Percentiles rank a stretch among this genome's conserved stretches.
Conservation (phyloP, 1,140 invertebrate genomes). For the Agraylea sexmaculata region DNA sequence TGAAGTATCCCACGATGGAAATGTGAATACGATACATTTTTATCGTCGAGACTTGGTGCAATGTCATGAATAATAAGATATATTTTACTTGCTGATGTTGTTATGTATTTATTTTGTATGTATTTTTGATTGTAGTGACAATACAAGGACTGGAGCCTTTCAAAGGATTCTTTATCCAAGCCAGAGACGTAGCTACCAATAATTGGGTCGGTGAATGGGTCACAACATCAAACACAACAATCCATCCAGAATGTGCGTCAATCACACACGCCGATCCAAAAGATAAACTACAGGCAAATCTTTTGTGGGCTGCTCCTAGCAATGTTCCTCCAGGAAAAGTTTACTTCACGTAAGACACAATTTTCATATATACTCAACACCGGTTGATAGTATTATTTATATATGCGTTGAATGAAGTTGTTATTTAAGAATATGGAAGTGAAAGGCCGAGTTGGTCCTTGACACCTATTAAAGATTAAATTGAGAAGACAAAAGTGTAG, state of each 20-base stretch:
- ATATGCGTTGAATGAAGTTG: no score
- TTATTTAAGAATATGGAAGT: no score
- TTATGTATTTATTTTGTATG: no score
- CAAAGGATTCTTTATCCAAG: constrained; percentile 71
- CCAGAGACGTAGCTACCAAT: constrained; percentile 53
- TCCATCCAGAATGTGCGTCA: constrained; percentile 63
- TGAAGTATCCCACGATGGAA: no score
- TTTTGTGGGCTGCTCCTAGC: constrained; percentile 61
- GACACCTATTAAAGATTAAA: no score
- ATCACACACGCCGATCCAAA: constrained; percentile 68
- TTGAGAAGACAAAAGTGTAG: no score
- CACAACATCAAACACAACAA: constrained; percentile 56
- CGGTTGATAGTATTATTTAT: constrained; percentile 1
- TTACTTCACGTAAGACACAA: constrained; percentile 61
- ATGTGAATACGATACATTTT: no score
- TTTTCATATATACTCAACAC: neutral
- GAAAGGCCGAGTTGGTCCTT: no score
- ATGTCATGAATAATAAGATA: no score
- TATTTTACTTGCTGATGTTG: no score
- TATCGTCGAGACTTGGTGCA: no score
- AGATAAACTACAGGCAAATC: constrained; percentile 56
- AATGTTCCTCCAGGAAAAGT: constrained; percentile 48
- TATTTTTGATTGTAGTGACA: constrained; percentile 46
- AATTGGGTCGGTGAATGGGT: constrained; percentile 62
- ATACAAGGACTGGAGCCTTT: constrained; percentile 48